Percentiles rank a stretch among this genome's conserved stretches.
Conservation (phyloP, 2,797 vertebrate species). For the Mormyrus proboscirostris region DNA sequence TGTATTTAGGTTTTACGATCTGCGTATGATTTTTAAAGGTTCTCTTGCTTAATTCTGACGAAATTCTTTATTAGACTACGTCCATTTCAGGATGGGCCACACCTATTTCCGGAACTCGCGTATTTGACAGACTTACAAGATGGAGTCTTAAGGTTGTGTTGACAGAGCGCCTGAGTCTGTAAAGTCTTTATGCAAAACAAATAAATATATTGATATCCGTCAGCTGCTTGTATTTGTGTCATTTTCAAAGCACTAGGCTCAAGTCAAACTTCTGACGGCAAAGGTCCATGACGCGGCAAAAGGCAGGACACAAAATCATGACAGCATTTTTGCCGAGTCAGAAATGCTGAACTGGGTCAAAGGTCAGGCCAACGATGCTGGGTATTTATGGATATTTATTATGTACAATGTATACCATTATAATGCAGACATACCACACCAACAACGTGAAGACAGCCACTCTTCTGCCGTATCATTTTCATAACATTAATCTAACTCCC, state of each 20-base stretch:
- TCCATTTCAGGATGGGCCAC: neutral
- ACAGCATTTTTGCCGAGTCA: neutral
- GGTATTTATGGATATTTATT: constrained; percentile 59
- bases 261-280: neutral
- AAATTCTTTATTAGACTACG: constrained; percentile 22
- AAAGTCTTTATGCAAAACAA: constrained; percentile 66
- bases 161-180: constrained; percentile 60
- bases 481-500: constrained; percentile 18
- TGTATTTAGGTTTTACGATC: constrained; percentile 36
- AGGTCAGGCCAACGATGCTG: constrained; percentile 34
- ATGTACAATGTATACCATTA: constrained; percentile 60
- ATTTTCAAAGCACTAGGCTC: neutral
- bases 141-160: constrained; percentile 64
- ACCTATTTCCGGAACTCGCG: constrained; percentile 25
- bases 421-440: constrained; percentile 56
- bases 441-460: constrained; percentile 54
- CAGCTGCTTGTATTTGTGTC: constrained; percentile 14
- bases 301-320: too few relatives aligned
- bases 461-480: constrained; percentile 18
- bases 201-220: constrained; percentile 61
- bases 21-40: constrained; percentile 24
- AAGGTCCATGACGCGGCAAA: neutral
- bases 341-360: neutral
- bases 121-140: constrained; percentile 51
- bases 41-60: constrained; percentile 32